Evolutionary conservation across 1,140 invertebrate genomes (phyloP).

Genomic region (Magallana gigas): DNA sequence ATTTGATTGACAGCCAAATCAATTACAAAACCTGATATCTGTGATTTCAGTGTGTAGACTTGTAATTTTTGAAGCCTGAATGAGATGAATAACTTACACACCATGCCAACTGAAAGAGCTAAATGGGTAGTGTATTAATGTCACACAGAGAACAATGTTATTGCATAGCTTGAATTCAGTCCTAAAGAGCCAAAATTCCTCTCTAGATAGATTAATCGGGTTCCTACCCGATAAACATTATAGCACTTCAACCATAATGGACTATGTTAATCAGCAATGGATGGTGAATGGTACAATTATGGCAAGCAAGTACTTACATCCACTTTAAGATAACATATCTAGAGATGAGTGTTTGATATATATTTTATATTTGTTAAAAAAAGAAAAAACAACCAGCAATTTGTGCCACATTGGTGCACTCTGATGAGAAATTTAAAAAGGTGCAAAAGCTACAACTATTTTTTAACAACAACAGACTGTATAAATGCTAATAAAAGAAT

Average conservation of each 20-base stretch:
- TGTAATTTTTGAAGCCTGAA: background rate
- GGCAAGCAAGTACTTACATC: no score
- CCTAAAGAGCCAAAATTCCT: background rate
- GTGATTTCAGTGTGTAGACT: background rate
- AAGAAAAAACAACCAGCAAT: background rate
- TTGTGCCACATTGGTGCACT: background rate
- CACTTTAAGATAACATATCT: no score
- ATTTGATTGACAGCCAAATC: no score
- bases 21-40: no score
- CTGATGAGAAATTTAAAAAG: background rate
- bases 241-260: no score
- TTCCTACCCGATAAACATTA: no score
- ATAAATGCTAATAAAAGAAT: conserved; percentile 29
- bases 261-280: no score
- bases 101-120: conserved; percentile 32
- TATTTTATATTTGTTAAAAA: background rate
- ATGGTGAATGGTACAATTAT: no score
- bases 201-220: no score
- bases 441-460: conserved; percentile 26
- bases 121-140: conserved; percentile 14
- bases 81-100: conserved; percentile 17
- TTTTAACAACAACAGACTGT: conserved; percentile 14
- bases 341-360: no score
- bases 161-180: background rate
- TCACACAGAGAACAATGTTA: background rate